Evolutionary conservation across 2,888 invertebrate species (phyloP), one percentile per base, ranked within the genome.

Genomic region (Epistrophella euchroma): DNA sequence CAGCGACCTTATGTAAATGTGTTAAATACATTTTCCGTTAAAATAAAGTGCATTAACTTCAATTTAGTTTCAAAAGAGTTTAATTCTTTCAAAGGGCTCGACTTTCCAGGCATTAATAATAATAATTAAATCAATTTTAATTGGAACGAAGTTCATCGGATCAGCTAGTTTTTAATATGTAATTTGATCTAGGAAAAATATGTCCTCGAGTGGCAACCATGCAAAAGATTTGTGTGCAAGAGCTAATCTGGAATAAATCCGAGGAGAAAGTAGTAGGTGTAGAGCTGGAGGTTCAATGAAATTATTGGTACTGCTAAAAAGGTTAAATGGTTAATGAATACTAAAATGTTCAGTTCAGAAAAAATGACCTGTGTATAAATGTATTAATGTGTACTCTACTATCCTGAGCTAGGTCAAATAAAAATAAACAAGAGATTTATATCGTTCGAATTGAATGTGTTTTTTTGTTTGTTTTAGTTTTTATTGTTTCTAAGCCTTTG

Each of bases 301-400:
- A 76, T 81, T 81, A 81, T 76, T 70, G 37, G 60, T 9, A 45
- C 45, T 9, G 76, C 68, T 85, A 43, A 73, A 85, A 76, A 81
- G 81, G 76, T 81, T 85, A 80, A 76, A 85, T 62, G 73, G 76
- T 45, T 68, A 85, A 80, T 80, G 79, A 76, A 84, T 81, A 81
- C 50, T 76, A 60, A 85, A 81, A 74, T 62, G 10, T 43, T 58
- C 35, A 13, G n/a, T n/a, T n/a, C n/a, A n/a, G n/a, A n/a, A n/a
- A n/a, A n/a, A n/a, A n/a, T n/a, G n/a, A n/a, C n/a, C n/a, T n/a
- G n/a, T n/a, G 35, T 45, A n/a, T 17, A 4, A 40, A 19, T 56
- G 66, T 35, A 13, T 32, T 50, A 40, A 13, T 43, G 43, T 22
- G 2, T 17, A 0, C 35, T 43, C 3, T 11, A 11, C 35, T n/a